phyloP scores from a whole-genome alignment of 35 echinoderm and acorn worm species.

The Patiria miniata region DNA sequence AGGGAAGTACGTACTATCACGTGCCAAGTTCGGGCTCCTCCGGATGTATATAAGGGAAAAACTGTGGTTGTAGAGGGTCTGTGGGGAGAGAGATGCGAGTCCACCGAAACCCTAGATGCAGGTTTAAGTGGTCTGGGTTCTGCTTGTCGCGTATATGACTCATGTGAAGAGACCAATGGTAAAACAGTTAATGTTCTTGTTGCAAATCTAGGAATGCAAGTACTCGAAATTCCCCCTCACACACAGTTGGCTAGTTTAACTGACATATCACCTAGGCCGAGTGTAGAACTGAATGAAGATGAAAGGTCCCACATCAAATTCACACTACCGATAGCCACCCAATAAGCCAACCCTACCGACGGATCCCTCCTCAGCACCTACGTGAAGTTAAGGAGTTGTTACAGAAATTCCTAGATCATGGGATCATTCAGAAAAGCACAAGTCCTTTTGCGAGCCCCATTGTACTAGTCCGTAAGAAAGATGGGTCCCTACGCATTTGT shows the following conservation, averaged over 20 bases:
- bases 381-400: constrained; percentile 45
- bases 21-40: neutral
- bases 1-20: neutral
- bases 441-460: constrained; percentile 60
- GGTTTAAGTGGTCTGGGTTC: neutral
- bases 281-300: neutral
- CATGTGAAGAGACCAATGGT: neutral
- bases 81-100: neutral
- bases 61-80: too few relatives aligned
- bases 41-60: too few relatives aligned
- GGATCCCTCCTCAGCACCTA: constrained; percentile 47
- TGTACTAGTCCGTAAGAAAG: constrained; percentile 53
- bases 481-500: constrained; percentile 41
- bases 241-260: neutral
- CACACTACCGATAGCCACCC: constrained; percentile 16
- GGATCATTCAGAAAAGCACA: constrained; percentile 38
- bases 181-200: neutral
- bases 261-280: neutral
- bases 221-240: neutral
- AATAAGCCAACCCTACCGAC: constrained; percentile 29
- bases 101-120: neutral
- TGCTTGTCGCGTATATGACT: neutral
- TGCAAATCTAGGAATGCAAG: neutral
- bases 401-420: constrained; percentile 35
- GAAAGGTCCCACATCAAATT: constrained; percentile 41